Evolutionary conservation across 2,797 vertebrate genomes (phyloP).

Genomic region (Coendou prehensilis): DNA sequence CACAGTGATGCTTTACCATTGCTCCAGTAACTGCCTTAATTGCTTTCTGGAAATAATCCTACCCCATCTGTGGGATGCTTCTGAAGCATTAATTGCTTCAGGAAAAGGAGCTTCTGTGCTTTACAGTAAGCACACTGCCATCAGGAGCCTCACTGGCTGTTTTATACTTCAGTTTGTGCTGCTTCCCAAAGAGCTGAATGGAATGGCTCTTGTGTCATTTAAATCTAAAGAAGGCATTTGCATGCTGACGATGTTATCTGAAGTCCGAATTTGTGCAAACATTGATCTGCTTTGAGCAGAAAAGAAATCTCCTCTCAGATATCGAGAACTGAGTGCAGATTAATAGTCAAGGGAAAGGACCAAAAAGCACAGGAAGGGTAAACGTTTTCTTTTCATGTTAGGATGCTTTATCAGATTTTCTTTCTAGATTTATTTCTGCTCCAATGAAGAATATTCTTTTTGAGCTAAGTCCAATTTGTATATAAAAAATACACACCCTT

Average conservation of each 20-base stretch:
- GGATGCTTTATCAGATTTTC: conserved; percentile 82
- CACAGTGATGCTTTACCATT: conserved; percentile 81
- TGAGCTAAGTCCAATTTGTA: conserved; percentile 89
- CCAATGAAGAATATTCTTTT: conserved; percentile 86
- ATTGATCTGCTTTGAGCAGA: conserved; percentile 82
- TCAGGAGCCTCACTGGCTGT: conserved; percentile 76
- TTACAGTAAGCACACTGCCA: conserved; percentile 74
- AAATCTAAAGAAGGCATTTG: conserved; percentile 82
- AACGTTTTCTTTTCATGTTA: conserved; percentile 71
- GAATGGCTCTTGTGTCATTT: conserved; percentile 69
- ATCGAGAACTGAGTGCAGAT: conserved; percentile 76
- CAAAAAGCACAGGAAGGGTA: conserved; percentile 62
- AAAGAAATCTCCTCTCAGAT: conserved; percentile 81
- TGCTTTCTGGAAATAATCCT: conserved; percentile 87
- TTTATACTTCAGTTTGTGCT: conserved; percentile 63
- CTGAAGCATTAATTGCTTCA: conserved; percentile 85
- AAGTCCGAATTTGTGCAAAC: conserved; percentile 80
- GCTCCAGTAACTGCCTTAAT: conserved; percentile 84
- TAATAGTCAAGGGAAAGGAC: conserved; percentile 72
- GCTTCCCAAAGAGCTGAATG: conserved; percentile 79
- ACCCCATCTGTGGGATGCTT: conserved; percentile 84
- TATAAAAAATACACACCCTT: conserved; percentile 87
- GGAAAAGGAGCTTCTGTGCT: conserved; percentile 84
- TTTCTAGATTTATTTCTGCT: conserved; percentile 85
- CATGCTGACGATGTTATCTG: conserved; percentile 80